Percentiles rank a stretch among this genome's conserved stretches.
Evolutionary conservation across 2,888 invertebrate species (phyloP).

Genomic region (Buathra laborator): DNA sequence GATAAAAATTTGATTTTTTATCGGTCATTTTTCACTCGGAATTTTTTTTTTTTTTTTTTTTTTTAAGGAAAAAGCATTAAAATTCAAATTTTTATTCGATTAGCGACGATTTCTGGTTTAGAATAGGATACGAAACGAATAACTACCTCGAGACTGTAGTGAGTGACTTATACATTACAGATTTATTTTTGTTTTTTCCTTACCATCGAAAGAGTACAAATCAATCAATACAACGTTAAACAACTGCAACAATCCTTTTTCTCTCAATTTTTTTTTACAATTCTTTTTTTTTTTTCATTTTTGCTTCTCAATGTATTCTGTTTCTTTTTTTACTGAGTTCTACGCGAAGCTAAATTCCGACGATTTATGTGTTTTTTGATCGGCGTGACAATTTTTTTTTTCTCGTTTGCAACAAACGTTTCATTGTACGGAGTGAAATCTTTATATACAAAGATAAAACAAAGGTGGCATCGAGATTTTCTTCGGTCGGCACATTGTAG

Average conservation of each 20-base stretch:
- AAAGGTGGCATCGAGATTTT: neutral
- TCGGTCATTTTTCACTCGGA: neutral
- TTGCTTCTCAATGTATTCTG: neutral
- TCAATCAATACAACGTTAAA: slow-evolving; percentile 41
- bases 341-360: neutral
- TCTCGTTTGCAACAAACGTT: neutral
- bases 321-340: neutral
- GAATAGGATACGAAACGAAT: neutral
- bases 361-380: neutral
- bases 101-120: neutral
- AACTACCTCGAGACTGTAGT: slow-evolving; percentile 43
- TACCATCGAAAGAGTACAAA: slow-evolving; percentile 46
- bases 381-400: neutral
- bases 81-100: neutral
- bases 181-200: slow-evolving; percentile 16
- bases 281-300: neutral
- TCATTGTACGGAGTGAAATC: slow-evolving; percentile 3
- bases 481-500: slow-evolving; percentile 2
- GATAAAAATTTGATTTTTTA: neutral
- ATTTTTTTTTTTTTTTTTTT: slow-evolving; percentile 8
- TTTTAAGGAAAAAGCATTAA: neutral
- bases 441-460: slow-evolving; percentile 21
- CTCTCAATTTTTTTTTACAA: neutral
- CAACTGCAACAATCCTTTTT: slow-evolving; percentile 1
- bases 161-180: slow-evolving; percentile 17